Percentiles rank a stretch among this genome's conserved stretches.
Evolutionary conservation across 2,113 vertebrate genomes (phyloP).

Genomic region (Tupaia chinensis): DNA sequence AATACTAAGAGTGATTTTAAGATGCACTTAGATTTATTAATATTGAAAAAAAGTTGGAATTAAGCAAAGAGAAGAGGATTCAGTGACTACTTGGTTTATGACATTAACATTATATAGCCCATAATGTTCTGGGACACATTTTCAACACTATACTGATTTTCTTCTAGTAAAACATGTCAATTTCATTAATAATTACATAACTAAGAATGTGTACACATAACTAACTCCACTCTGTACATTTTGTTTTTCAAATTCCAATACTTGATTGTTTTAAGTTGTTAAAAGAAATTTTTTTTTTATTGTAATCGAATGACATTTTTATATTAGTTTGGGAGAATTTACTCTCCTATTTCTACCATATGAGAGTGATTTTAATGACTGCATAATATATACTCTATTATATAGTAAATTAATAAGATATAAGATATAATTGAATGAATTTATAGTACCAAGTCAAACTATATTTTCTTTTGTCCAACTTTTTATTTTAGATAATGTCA

Average conservation of each 20-base stretch:
- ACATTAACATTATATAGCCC: neutral
- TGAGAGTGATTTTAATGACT: neutral
- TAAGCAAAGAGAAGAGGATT: neutral
- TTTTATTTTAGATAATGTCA: neutral
- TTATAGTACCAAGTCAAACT: neutral
- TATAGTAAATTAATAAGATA: neutral
- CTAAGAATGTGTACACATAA: neutral
- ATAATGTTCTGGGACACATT: constrained; percentile 6
- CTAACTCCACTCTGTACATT: neutral
- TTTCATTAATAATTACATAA: neutral
- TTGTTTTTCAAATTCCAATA: neutral
- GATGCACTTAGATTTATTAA: neutral
- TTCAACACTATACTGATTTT: neutral
- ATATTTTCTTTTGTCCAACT: neutral
- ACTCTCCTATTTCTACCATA: neutral
- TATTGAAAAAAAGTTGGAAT: neutral
- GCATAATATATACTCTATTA: neutral
- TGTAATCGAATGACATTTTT: neutral
- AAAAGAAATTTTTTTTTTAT: neutral
- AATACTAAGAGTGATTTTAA: constrained; percentile 1
- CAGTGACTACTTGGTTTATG: neutral
- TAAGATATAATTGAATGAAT: neutral
- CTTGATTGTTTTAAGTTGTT: neutral
- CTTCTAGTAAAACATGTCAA: neutral
- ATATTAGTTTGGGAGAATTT: neutral